Evolutionary conservation across 2,797 vertebrate genomes (phyloP).

Genomic region (Gila robusta): DNA sequence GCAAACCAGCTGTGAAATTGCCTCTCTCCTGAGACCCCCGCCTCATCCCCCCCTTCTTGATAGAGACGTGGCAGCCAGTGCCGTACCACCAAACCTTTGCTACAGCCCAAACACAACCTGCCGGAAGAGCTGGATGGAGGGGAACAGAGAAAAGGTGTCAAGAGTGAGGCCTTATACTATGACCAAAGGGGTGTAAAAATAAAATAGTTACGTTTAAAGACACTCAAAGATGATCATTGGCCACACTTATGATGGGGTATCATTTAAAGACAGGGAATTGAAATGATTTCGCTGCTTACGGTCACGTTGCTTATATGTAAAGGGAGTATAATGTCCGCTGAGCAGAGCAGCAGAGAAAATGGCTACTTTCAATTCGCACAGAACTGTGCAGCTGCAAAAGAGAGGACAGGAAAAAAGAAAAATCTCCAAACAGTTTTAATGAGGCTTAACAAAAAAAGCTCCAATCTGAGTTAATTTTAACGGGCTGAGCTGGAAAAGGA

Average conservation of each 20-base stretch:
- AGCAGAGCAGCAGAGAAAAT: constrained; percentile 41
- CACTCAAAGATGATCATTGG: background rate
- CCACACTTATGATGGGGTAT: background rate
- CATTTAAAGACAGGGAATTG: background rate
- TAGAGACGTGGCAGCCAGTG: constrained; percentile 82
- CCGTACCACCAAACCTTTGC: constrained; percentile 84
- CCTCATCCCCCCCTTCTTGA: constrained; percentile 84
- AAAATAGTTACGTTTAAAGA: background rate
- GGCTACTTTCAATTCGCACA: constrained; percentile 63
- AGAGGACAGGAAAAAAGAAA: constrained; percentile 63
- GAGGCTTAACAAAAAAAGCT: constrained; percentile 95
- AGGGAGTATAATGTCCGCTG: constrained; percentile 44
- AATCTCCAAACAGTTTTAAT: constrained; percentile 93
- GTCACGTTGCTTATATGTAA: constrained; percentile 20
- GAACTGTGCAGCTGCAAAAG: constrained; percentile 90
- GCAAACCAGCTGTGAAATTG: constrained; percentile 99
- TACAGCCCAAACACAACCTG: constrained; percentile 79
- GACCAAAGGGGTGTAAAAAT: constrained; percentile 16
- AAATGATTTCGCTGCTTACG: background rate
- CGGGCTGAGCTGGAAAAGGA: constrained; percentile 92
- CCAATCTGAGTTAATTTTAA: constrained; percentile 97
- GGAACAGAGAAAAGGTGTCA: constrained; percentile 21
- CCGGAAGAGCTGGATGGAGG: constrained; percentile 72
- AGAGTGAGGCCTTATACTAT: constrained; percentile 8
- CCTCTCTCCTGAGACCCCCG: constrained; percentile 96